Evolutionary conservation across 2,797 vertebrate genomes (phyloP), one percentile per base, ranked within the genome.

Genomic region (Perodicticus potto): DNA sequence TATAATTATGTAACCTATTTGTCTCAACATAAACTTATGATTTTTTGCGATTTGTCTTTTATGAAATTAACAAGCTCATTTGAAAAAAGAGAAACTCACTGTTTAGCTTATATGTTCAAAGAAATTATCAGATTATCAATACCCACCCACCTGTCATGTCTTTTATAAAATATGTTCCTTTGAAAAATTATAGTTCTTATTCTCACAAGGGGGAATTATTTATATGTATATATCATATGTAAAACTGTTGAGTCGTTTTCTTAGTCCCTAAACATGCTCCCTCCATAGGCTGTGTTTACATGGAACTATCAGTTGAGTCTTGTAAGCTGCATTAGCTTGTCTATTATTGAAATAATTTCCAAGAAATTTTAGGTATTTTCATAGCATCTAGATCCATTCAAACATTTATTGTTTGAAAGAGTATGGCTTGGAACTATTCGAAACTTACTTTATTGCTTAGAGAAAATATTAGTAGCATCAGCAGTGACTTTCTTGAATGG

Each of bases 281-380:
- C 8, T 77, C 27, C n/a, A 69, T 89, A 89, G 49, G n/a, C 40
- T 77, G 5, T 96, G 80, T 97, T 96, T 97, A 97, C 91, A 93
- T n/a, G 3, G 82, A 92, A 27, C 84, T 92, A 87, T 94, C 92
- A 65, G 89, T 86, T 98, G 96, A 97, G 59, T 43, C 74, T 95
- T 97, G 95, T 97, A 95, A 97, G 93, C 69, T 95, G 94, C 96
- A 97, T 97, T 96, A 91, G 81, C 94, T 96, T 95, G 69, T 82
- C 77, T 93, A 40, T 61, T 89, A 91, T 86, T 95, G 67, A 96
- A 94, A 91, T 76, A 40, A 12, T 96, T 90, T 96, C 85, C 45
- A 88, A 96, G 96, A 53, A 76, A 86, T 91, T 95, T 97, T 63
- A 93, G 86, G 76, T 85, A 86, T 91, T 96, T 63, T 87, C 57